Evolutionary conservation across 2,113 vertebrate species (phyloP), one percentile per base, ranked within the genome.

Genomic region (Varanus salvator): DNA sequence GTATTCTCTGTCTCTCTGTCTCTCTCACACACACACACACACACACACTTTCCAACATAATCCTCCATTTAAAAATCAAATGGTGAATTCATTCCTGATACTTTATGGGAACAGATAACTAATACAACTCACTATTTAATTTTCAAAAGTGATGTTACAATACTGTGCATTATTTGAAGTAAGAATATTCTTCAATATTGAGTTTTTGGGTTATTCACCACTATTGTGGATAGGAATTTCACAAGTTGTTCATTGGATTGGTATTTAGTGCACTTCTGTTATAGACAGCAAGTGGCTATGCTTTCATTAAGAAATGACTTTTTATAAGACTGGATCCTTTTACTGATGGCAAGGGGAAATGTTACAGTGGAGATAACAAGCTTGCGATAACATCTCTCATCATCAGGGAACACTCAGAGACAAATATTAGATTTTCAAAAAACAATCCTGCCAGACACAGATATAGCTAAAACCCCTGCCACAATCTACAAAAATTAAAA

Each of bases 291-390:
- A 82, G 81, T 17, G 8, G 29, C 54, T 72, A n/a, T 23, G 3
- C 48, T 44, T 38, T 38, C 23, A 71, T 85, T 72, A 71, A 76
- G n/a, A 60, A 27, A 71, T 34, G 14, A 3, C 17, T 44, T 31
- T 23, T 52, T 86, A 17, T 60, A 27, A 72, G 21, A 5, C 60
- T 44, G 52, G 0, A 64, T 29, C 9, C 9, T 85, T 69, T n/a
- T 52, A 3, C 19, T 93, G 11, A 8, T 92, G 85, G 34, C 86
- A 89, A 34, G 54, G 76, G 5, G 83, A 1, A 91, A 3, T 11
- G 81, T 57, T 15, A 84, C 88, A 44, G 83, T 64, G 78, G 1
- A 29, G 94, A 93, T 48, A 88, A 60, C 19, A 6, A 27, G 6
- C 23, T 54, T 68, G 52, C 71, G 68, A 80, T 71, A 48, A 38